Base-by-base conservation (phyloP, 2,113 vertebrate genomes). In the Chaetorhynchus papuensis region DNA sequence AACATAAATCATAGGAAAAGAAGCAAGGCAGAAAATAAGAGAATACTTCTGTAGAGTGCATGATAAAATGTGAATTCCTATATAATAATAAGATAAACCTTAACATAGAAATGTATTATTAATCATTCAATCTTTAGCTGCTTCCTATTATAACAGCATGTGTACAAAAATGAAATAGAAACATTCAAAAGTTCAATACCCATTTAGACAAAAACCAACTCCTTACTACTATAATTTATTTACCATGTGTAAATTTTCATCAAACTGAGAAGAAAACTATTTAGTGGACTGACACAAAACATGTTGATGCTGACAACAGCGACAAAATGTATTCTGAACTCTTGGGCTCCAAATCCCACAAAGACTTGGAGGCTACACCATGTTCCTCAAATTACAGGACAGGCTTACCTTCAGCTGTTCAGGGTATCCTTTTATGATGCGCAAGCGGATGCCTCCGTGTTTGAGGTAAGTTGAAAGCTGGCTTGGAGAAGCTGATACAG, bases 381-480 rank as follows among this genome's bases (percentile, higher is more conserved):
- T 5, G 16, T 50, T 68, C 17, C 65, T 30, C 13, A 21, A 10
- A 10, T 21, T 31, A 33, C 2, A 11, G 53, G 74, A 45, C 28
- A 80, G 39, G 91, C 93, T 97, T 97, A 99, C 99, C 57, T 33
- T 24, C 91, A 99, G 97, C 1, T 95, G 37, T 93, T 98, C 97
- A 84, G 98, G 98, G 6, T 1, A 0, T 18, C 94, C 98, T 53
- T 2, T 93, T 81, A 89, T 28, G 12, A 99, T 63, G 18, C 79
- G 91, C 57, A 99, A 69, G 15, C 10, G 88, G 65, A 97, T 5
- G 3, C 65, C 91, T 53, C 76, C 74, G 2, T 96, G 7, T 41
- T 31, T 47, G 63, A 98, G 35, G 21, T 33, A 50, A 39, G 20
- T 0, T 42, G 21, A 7, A 31, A 3, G 1, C 6, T 20, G 59